Conservation (phyloP, 2,113 vertebrate species). For the Larimichthys polyactis region DNA sequence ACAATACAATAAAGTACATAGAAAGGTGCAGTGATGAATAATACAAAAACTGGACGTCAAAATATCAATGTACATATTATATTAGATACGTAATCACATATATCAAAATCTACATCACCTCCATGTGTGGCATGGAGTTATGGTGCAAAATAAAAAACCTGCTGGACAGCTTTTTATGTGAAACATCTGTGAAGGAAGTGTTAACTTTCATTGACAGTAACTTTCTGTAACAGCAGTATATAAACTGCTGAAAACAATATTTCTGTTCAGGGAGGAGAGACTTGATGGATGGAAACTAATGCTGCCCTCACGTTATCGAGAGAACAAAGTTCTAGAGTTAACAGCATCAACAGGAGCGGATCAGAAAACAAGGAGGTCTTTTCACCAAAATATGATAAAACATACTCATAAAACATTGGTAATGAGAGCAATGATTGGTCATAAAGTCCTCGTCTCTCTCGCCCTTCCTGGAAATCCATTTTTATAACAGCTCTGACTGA, state of each 20-base stretch:
- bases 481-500: background rate
- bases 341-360: background rate
- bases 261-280: background rate
- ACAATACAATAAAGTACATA: no score
- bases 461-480: conserved; percentile 9
- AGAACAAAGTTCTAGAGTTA: background rate
- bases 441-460: background rate
- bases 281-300: background rate
- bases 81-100: no score
- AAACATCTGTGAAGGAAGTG: conserved; percentile 13
- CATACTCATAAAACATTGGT: background rate
- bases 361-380: background rate
- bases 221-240: background rate
- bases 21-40: no score
- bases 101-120: no score
- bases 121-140: no score
- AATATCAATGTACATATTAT: no score
- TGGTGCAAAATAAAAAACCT: background rate
- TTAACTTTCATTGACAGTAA: background rate
- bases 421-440: background rate
- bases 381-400: background rate
- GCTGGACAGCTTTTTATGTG: background rate
- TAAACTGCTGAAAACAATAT: background rate
- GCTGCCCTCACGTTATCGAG: background rate
- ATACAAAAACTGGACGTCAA: no score